Evolutionary conservation across 2,888 invertebrate species (phyloP).

Genomic region (Hermaeophaga mercurialis): DNA sequence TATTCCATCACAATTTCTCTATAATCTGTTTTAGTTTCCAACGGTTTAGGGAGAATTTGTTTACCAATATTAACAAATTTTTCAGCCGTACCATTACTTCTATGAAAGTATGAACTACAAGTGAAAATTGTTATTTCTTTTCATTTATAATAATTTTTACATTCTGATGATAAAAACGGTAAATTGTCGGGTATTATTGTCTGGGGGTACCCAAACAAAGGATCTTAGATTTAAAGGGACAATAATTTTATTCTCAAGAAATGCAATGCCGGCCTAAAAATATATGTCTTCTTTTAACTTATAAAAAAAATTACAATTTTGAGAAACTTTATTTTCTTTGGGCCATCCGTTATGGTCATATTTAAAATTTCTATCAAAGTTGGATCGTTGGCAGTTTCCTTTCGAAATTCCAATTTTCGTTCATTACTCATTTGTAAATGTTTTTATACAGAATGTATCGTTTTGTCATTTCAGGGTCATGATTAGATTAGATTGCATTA

Average conservation of each 20-base stretch:
- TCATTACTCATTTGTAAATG: slow-evolving; percentile 31
- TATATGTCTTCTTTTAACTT: slow-evolving; percentile 28
- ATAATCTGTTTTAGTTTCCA: slow-evolving; percentile 11
- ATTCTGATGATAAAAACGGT: slow-evolving; percentile 36
- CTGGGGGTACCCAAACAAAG: slow-evolving; percentile 40
- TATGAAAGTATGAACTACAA: slow-evolving; percentile 29
- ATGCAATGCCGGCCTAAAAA: slow-evolving; percentile 29
- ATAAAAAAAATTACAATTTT: slow-evolving; percentile 25
- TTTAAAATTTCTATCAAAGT: slow-evolving; percentile 25
- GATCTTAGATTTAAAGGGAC: slow-evolving; percentile 3
- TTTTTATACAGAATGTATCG: slow-evolving; percentile 34
- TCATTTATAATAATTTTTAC: slow-evolving; percentile 31
- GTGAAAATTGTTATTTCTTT: slow-evolving; percentile 35
- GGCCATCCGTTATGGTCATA: slow-evolving; percentile 38
- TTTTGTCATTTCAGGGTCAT: slow-evolving; percentile 33
- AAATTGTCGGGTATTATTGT: slow-evolving; percentile 39
- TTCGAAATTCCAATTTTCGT: slow-evolving; percentile 28
- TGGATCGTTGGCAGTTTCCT: slow-evolving; percentile 23
- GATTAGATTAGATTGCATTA: slow-evolving; percentile 20
- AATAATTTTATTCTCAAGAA: slow-evolving; percentile 6
- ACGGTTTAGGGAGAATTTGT: slow-evolving; percentile 18
- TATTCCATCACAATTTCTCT: slow-evolving; percentile 9
- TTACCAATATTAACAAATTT: slow-evolving; percentile 34
- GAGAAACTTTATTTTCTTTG: slow-evolving; percentile 16
- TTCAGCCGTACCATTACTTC: slow-evolving; percentile 38